Evolutionary conservation across 1,140 invertebrate genomes (phyloP).

Genomic region (Portunus trituberculatus): DNA sequence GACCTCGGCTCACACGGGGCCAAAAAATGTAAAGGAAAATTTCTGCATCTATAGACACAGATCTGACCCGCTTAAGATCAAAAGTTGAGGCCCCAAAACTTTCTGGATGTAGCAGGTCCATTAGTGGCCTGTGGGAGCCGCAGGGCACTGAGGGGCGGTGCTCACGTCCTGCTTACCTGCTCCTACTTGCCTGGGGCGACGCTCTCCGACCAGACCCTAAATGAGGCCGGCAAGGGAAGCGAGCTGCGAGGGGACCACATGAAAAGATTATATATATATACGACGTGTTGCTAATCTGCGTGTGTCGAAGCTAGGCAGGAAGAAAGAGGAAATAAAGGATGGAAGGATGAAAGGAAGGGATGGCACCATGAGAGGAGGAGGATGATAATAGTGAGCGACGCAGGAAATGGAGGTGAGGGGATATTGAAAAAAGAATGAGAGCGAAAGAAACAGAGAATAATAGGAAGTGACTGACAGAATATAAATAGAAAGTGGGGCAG

Average conservation of each 20-base stretch:
- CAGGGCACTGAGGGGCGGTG: background rate
- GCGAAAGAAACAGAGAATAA: background rate
- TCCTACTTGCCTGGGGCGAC: background rate
- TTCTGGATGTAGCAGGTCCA: constrained; percentile 8
- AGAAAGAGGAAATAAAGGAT: background rate
- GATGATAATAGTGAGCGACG: background rate
- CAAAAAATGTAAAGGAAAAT: background rate
- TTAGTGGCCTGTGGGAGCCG: constrained; percentile 5
- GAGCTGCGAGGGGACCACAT: too few species aligned
- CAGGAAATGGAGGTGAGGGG: background rate
- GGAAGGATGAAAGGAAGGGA: background rate
- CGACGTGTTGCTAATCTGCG: background rate
- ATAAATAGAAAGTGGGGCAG: too few species aligned
- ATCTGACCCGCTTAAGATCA: background rate
- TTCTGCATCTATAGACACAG: constrained; percentile 2
- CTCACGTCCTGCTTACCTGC: background rate
- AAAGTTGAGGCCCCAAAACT: background rate
- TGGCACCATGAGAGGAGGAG: background rate
- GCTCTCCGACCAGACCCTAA: background rate
- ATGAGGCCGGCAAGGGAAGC: background rate
- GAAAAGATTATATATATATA: background rate
- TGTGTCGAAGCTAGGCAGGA: background rate
- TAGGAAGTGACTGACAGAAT: too few species aligned
- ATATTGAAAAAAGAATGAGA: background rate
- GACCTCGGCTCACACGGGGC: background rate